phyloP scores from a whole-genome alignment of 53 echinoderm and acorn worm genomes.

The Hippasteria phrygiana region DNA sequence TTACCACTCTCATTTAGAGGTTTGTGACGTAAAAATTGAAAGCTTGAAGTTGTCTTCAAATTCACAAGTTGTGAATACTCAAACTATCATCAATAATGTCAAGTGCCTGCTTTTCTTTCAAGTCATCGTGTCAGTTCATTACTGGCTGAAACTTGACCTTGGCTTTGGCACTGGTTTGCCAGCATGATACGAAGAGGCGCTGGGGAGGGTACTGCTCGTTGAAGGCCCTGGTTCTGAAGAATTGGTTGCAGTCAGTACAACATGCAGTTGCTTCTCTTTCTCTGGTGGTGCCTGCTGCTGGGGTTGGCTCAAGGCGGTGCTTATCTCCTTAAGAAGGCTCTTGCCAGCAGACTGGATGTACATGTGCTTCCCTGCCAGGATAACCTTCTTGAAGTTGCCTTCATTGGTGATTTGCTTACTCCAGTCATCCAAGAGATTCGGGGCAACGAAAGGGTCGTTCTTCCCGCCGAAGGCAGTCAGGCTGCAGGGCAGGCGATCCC shows the following conservation, averaged over 20 bases:
- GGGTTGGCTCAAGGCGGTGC: constrained; percentile 54
- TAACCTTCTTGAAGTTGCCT: constrained; percentile 81
- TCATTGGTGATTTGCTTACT: constrained; percentile 79
- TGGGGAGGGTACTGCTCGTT: not conserved
- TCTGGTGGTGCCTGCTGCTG: constrained; percentile 21
- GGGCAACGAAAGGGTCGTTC: constrained; percentile 86
- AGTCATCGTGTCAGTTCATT: not conserved
- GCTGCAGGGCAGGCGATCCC: constrained; percentile 83
- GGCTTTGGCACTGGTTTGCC: constrained; percentile 63
- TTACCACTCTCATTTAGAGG: no score
- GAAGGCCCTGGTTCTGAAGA: constrained; percentile 38
- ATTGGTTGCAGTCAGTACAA: not conserved
- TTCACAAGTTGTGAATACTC: no score
- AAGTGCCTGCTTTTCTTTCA: no score
- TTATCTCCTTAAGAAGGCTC: constrained; percentile 79
- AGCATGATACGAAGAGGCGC: constrained; percentile 14
- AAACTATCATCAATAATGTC: no score
- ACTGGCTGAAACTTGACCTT: constrained; percentile 49
- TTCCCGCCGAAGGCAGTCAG: constrained; percentile 89
- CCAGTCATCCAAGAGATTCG: constrained; percentile 90
- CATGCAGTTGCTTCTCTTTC: constrained; percentile 15
- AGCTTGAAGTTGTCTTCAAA: no score
- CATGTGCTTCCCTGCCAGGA: constrained; percentile 91
- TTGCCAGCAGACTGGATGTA: constrained; percentile 80
- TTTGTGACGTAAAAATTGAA: no score